Base-by-base conservation (phyloP, 2,888 invertebrate species). In the Gymnosoma rotundatum region DNA sequence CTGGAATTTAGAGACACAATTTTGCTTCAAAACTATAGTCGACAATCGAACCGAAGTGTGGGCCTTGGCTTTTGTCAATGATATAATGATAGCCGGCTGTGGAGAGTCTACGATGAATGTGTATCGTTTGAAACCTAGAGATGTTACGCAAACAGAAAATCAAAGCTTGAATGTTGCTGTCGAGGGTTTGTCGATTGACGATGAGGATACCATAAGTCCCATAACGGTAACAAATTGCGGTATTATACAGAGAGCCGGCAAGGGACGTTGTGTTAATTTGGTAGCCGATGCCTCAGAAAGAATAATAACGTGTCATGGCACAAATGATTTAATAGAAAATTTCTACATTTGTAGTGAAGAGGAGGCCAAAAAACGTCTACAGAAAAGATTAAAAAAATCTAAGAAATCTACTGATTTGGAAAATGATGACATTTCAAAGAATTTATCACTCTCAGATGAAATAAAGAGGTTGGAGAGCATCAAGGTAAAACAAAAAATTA, bases 1-100 rank as follows among this genome's bases (percentile, higher is more conserved):
- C 91, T 99, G 99, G 99, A 98, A 99, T 92, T 93, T 99, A 86
- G 96, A 97, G 87, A 98, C 98, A 8, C 97, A 98, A 88, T 97
- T 98, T 89, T 99, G 99, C 91, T 99, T 99, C 89, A 97, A 97
- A 92, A 99, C 99, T 4, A 93, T 99, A 67, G 95, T 97, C 54
- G 98, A 97, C 79, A 96, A 97, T 92, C 94, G 95, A 89, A 95
- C 95, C 86, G 98, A 98, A 93, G 95, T 99, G 25, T 98, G 98
- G 97, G 95, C 96, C 58, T 94, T 98, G 89, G 94, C 95, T 45
- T 92, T 98, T 61, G 91, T 97, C 38, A 95, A 96, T 89, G 94
- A 97, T 88, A 95, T 97, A 88, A 93, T 99, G 88, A 94, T 99
- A n/a, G 96, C 97, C 10, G 99, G 98, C 20, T 96, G 96, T 87